Evolutionary conservation across 2,113 vertebrate species (phyloP).

Genomic region (Halichoerus grypus): DNA sequence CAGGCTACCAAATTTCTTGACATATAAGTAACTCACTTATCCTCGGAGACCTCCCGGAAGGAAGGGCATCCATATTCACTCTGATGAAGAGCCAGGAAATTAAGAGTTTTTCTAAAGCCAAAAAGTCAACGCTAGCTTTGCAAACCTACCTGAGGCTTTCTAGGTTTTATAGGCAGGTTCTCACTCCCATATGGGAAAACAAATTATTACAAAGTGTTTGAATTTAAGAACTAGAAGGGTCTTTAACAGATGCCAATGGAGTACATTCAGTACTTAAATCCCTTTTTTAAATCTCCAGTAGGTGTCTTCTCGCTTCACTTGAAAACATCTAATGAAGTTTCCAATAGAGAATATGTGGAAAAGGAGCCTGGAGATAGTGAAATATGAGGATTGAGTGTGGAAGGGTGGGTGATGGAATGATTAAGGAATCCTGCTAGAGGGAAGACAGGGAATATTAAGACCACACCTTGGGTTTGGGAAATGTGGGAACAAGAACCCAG

Average conservation of each 20-base stretch:
- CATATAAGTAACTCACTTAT: conserved; percentile 60
- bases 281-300: background rate
- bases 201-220: background rate
- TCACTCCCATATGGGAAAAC: background rate
- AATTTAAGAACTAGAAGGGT: background rate
- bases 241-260: background rate
- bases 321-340: background rate
- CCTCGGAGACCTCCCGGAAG: background rate
- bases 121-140: background rate
- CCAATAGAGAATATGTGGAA: background rate
- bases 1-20: conserved; percentile 41
- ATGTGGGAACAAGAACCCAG: background rate
- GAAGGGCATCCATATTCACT: conserved; percentile 26
- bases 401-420: background rate
- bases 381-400: background rate
- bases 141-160: background rate
- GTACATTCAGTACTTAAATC: background rate
- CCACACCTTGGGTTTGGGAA: background rate
- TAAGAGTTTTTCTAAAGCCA: conserved; percentile 40
- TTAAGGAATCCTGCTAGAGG: background rate
- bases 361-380: background rate
- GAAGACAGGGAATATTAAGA: background rate
- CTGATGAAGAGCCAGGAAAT: conserved; percentile 58
- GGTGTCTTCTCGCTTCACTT: background rate
- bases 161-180: background rate